These are phyloP conservation scores for Leptopilina syphax DNA, from an alignment of 2,888 invertebrate genomes.

Conservation along the genomic window DNA sequence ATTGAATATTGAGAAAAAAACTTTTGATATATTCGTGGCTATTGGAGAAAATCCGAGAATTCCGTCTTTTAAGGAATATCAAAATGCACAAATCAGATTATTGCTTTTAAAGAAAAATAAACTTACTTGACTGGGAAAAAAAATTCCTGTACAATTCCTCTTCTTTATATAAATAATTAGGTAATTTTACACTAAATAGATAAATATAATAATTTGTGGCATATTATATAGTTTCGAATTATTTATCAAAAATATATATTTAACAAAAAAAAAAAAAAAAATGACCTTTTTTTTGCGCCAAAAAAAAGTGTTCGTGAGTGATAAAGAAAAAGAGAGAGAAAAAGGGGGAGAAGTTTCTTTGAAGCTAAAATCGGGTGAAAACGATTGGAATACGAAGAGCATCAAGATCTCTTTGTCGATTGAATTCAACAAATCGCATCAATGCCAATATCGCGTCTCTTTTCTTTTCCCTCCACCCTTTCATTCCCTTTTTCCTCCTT, in stretches of 20 bases:
- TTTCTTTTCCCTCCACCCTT: neutral
- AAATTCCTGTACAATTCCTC: too few relatives aligned
- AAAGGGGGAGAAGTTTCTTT: neutral
- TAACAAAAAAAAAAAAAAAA: too few relatives aligned
- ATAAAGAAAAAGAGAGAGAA: neutral
- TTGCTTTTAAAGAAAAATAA: too few relatives aligned
- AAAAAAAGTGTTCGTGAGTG: too few relatives aligned
- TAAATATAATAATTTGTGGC: too few relatives aligned
- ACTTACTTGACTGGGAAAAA: too few relatives aligned
- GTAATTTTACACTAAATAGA: too few relatives aligned
- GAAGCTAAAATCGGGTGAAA: neutral
- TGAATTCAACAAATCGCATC: slow-evolving; percentile 36
- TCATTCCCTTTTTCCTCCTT: neutral
- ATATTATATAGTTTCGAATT: too few relatives aligned
- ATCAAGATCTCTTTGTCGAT: slow-evolving; percentile 34
- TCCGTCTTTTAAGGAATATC: too few relatives aligned
- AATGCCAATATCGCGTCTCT: slow-evolving; percentile 29
- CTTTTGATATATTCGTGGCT: neutral
- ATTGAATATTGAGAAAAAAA: slow-evolving; percentile 8
- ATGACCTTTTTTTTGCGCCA: neutral
- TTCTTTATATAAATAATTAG: too few relatives aligned
- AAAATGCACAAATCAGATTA: too few relatives aligned
- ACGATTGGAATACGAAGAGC: slow-evolving; percentile 10
- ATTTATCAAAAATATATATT: too few relatives aligned
- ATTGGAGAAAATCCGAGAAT: neutral